A percentile compares a stretch with the other conserved stretches of the same genome.
These are phyloP conservation scores for Drosophila pachea DNA, from an alignment of 1,140 invertebrate genomes.

Conservation along the genomic window DNA sequence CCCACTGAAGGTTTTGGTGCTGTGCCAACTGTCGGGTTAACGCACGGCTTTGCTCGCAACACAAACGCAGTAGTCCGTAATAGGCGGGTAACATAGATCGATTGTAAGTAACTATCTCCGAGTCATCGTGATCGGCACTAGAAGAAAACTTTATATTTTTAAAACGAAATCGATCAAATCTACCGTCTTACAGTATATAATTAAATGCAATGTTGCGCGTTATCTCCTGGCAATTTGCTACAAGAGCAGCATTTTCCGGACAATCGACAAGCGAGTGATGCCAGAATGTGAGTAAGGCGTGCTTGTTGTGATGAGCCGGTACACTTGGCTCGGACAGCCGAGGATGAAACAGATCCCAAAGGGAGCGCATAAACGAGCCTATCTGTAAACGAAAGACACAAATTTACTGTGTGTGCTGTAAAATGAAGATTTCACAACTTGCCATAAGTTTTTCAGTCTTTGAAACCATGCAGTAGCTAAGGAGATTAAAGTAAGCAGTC, in stretches of 20 bases:
- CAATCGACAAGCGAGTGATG: slow-evolving; percentile 94
- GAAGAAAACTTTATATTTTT: slow-evolving; percentile 42
- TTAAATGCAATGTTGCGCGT: slow-evolving; percentile 94
- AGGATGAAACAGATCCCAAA: slow-evolving; percentile 96
- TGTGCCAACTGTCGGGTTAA: slow-evolving; percentile 92
- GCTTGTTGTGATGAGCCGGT: slow-evolving; percentile 96
- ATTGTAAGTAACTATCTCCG: slow-evolving; percentile 95
- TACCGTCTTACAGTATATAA: slow-evolving; percentile 91
- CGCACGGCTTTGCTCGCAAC: slow-evolving; percentile 90
- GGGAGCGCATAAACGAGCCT: slow-evolving; percentile 91
- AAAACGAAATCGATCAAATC: background rate
- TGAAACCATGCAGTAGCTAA: slow-evolving; percentile 93
- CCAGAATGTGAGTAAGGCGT: slow-evolving; percentile 94
- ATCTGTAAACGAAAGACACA: slow-evolving; percentile 81
- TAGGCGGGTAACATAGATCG: slow-evolving; percentile 96
- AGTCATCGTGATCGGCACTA: slow-evolving; percentile 96
- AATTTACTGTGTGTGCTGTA: slow-evolving; percentile 17
- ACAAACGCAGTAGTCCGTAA: slow-evolving; percentile 92
- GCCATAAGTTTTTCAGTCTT: slow-evolving; percentile 96
- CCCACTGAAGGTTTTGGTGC: slow-evolving; percentile 97
- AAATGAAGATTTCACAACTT: slow-evolving; percentile 53
- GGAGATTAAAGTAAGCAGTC: slow-evolving; percentile 93
- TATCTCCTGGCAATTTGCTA: slow-evolving; percentile 89
- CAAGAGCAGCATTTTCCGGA: slow-evolving; percentile 93
- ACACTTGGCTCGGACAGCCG: slow-evolving; percentile 96